Evolutionary conservation across 2,888 invertebrate genomes (phyloP).

Genomic region (Drosophila subquinaria): DNA sequence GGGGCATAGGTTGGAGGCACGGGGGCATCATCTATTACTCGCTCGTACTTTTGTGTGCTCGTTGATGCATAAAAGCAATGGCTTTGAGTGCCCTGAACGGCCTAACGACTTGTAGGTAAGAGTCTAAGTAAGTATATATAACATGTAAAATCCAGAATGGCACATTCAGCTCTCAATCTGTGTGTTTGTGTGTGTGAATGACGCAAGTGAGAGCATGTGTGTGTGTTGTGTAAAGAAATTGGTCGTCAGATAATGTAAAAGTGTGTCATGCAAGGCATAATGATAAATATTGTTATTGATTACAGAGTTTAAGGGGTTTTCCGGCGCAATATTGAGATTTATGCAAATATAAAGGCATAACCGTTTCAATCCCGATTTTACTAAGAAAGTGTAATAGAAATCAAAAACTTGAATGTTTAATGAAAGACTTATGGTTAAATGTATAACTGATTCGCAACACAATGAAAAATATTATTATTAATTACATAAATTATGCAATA

Average conservation of each 20-base stretch:
- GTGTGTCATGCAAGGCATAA: constrained; percentile 43
- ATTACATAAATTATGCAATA: too few relatives aligned
- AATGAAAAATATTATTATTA: too few relatives aligned
- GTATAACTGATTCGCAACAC: too few relatives aligned
- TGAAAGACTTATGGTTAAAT: too few relatives aligned
- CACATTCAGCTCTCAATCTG: constrained; percentile 41
- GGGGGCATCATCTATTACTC: constrained; percentile 53
- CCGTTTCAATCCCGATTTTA: constrained; percentile 15
- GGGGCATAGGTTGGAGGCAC: not conserved
- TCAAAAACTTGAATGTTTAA: not conserved
- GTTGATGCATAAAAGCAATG: constrained; percentile 71
- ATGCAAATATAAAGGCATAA: constrained; percentile 21
- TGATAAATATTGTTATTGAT: constrained; percentile 44
- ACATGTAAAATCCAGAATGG: constrained; percentile 63
- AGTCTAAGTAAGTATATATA: constrained; percentile 32
- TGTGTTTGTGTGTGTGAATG: constrained; percentile 6
- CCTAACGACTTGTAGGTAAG: constrained; percentile 69
- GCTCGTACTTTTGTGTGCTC: constrained; percentile 62
- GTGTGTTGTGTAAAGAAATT: constrained; percentile 24
- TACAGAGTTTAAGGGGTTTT: constrained; percentile 32
- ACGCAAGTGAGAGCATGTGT: constrained; percentile 10
- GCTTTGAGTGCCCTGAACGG: constrained; percentile 63
- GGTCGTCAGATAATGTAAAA: constrained; percentile 53
- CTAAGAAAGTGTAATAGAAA: not conserved
- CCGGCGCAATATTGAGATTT: constrained; percentile 8